Evolutionary conservation across 2,888 invertebrate genomes (phyloP).

Genomic region (Lucinisca nassula): DNA sequence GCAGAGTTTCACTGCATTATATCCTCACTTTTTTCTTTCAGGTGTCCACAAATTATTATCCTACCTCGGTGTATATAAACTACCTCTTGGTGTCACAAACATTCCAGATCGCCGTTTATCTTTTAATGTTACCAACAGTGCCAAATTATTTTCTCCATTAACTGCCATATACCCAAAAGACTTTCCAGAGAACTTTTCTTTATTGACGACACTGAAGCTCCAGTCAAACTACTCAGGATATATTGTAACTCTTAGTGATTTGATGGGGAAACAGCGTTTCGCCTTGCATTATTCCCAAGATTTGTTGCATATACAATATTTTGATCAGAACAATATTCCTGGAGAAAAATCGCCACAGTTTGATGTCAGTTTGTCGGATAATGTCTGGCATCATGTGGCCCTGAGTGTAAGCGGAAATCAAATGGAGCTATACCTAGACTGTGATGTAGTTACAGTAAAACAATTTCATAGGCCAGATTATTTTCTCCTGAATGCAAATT

Average conservation of each 20-base stretch:
- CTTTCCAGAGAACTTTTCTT: slow-evolving; percentile 81
- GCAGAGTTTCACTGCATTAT: too few relatives aligned
- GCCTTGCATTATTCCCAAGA: slow-evolving; percentile 70
- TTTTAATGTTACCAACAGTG: slow-evolving; percentile 75
- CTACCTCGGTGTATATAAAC: slow-evolving; percentile 76
- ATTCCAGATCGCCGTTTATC: slow-evolving; percentile 69
- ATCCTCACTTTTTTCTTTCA: slow-evolving; percentile 59
- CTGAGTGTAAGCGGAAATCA: slow-evolving; percentile 72
- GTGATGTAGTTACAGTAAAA: slow-evolving; percentile 70
- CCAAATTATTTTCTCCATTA: slow-evolving; percentile 79
- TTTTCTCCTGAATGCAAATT: slow-evolving; percentile 19
- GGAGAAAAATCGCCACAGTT: slow-evolving; percentile 68
- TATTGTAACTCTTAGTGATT: slow-evolving; percentile 81
- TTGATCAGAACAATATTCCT: slow-evolving; percentile 64
- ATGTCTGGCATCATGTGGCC: slow-evolving; percentile 80
- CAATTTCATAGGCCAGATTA: slow-evolving; percentile 33
- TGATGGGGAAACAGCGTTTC: slow-evolving; percentile 74
- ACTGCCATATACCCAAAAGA: slow-evolving; percentile 73
- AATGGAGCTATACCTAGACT: slow-evolving; percentile 79
- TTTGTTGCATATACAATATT: slow-evolving; percentile 61
- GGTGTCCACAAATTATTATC: slow-evolving; percentile 75
- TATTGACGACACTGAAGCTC: slow-evolving; percentile 77
- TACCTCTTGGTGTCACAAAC: slow-evolving; percentile 78
- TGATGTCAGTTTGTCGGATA: slow-evolving; percentile 71
- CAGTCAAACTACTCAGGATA: slow-evolving; percentile 71